A percentile compares a stretch with the other conserved stretches of the same genome.
These are phyloP conservation scores for Condylura cristata DNA, from an alignment of 2,113 vertebrate species.

Conservation along the genomic window DNA sequence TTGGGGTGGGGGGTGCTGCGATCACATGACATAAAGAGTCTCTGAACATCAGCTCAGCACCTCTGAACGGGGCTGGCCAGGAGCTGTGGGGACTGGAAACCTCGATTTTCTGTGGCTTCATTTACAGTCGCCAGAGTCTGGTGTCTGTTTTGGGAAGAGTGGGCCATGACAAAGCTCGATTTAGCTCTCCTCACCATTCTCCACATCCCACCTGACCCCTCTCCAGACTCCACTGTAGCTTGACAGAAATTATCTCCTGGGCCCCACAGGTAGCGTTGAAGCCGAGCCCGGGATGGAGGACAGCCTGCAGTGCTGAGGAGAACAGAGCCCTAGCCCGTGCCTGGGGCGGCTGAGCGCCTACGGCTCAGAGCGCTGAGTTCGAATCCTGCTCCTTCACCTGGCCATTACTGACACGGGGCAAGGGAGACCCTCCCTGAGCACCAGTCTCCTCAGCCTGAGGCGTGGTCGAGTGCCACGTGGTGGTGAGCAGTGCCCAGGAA, in stretches of 20 bases:
- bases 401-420: not conserved
- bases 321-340: not conserved
- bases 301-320: not conserved
- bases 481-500: too few relatives aligned
- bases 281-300: not conserved
- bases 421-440: not conserved
- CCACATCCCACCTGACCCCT: not conserved
- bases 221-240: not conserved
- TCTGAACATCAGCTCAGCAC: not conserved
- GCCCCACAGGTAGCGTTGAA: not conserved
- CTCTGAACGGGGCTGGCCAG: not conserved
- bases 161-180: not conserved
- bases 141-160: not conserved
- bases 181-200: not conserved
- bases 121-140: not conserved
- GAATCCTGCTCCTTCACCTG: not conserved
- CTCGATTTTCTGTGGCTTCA: not conserved
- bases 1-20: not conserved
- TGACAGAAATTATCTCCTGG: not conserved
- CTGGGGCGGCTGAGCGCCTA: rapidly evolving
- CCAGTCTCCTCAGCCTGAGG: not conserved
- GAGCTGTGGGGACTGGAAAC: not conserved
- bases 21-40: not conserved
- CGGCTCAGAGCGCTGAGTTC: not conserved
- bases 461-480: not conserved